Percentiles rank a stretch among this genome's conserved stretches.
Evolutionary conservation across 2,797 vertebrate genomes (phyloP).

Genomic region (Bradypus variegatus): DNA sequence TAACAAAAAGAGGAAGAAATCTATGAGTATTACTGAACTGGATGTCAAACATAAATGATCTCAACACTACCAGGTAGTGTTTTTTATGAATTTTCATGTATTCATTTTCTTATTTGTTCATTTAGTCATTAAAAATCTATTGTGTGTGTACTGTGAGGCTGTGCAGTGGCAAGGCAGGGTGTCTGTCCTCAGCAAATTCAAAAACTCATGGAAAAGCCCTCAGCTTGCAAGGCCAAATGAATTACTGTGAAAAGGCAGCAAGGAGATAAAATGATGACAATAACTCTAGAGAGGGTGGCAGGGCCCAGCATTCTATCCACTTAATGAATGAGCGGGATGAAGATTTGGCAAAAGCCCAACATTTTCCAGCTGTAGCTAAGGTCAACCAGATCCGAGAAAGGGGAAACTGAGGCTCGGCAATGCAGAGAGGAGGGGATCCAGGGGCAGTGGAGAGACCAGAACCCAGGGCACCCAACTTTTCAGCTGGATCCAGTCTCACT

Average conservation of each 20-base stretch:
- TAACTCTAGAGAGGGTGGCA: too few species aligned
- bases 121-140: not conserved
- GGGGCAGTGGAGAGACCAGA: not conserved
- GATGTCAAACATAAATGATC: not conserved
- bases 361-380: accelerated
- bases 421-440: too few species aligned
- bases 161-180: not conserved
- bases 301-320: not conserved
- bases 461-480: too few species aligned
- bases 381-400: not conserved
- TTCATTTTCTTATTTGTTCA: not conserved
- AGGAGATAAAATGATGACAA: not conserved
- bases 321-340: accelerated
- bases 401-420: accelerated
- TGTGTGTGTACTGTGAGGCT: too few species aligned
- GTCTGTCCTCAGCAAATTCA: not conserved
- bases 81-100: not conserved
- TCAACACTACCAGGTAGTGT: too few species aligned
- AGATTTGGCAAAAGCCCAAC: not conserved
- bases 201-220: not conserved
- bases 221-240: not conserved
- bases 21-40: not conserved
- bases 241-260: not conserved
- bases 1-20: not conserved
- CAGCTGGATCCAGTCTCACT: not conserved